Evolutionary conservation across 1,140 invertebrate genomes (phyloP).

Genomic region (Pseudomyrmex dendroicus): DNA sequence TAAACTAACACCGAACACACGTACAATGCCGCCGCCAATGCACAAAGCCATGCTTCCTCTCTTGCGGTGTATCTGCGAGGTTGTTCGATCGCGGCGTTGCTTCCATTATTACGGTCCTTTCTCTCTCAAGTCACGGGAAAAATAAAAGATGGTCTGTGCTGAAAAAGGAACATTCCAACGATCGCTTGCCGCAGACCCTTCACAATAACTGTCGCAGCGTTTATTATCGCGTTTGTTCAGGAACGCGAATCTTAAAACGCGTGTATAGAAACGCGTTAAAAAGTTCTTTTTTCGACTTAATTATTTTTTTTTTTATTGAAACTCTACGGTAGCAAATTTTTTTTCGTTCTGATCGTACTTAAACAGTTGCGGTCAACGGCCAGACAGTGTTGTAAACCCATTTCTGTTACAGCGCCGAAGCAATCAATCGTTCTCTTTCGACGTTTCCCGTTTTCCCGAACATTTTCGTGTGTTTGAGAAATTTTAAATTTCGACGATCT

Average conservation of each 20-base stretch:
- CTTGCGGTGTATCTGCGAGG: constrained; percentile 21
- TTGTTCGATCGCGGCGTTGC: constrained; percentile 23
- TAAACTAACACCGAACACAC: constrained; percentile 49
- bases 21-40: constrained; percentile 17
- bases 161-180: not conserved
- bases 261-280: not conserved
- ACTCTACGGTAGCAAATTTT: not conserved
- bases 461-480: too few species aligned
- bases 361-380: constrained; percentile 7
- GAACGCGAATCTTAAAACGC: constrained; percentile 3
- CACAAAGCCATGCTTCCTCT: too few species aligned
- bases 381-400: not conserved
- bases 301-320: constrained; percentile 6
- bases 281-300: constrained; percentile 28
- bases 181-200: not conserved
- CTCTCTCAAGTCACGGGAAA: constrained; percentile 14
- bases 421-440: too few species aligned
- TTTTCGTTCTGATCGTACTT: constrained; percentile 13
- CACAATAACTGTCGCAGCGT: constrained; percentile 31
- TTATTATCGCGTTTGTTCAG: constrained; percentile 7
- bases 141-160: not conserved
- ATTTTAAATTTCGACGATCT: too few species aligned
- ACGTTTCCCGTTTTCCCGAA: too few species aligned
- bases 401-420: not conserved
- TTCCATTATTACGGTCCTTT: constrained; percentile 13